Evolutionary conservation across 2,797 vertebrate species (phyloP).

Genomic region (Lates japonicus): DNA sequence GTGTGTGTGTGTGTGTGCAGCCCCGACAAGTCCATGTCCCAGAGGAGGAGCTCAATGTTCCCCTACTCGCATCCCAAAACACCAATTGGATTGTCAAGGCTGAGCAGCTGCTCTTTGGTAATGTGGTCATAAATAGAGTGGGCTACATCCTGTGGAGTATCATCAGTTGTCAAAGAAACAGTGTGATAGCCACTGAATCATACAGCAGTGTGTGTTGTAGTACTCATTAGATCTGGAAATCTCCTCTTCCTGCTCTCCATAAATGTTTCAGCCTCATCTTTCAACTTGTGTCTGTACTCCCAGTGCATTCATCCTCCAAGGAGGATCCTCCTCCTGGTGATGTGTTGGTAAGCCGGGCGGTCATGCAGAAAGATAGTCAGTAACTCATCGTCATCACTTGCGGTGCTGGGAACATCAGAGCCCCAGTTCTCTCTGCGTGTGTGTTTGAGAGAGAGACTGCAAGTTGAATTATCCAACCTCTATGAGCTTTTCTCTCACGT

Average conservation of each 20-base stretch:
- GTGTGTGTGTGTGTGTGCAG: slow-evolving; percentile 27
- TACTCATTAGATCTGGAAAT: slow-evolving; percentile 9
- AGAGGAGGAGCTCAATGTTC: slow-evolving; percentile 55
- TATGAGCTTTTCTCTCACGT: slow-evolving; percentile 52
- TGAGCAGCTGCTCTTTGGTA: slow-evolving; percentile 71
- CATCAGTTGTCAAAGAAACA: slow-evolving; percentile 29
- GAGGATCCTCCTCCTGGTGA: slow-evolving; percentile 37
- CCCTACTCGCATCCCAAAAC: slow-evolving; percentile 60
- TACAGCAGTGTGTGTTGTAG: slow-evolving; percentile 9
- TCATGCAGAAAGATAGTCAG: slow-evolving; percentile 51
- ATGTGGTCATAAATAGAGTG: slow-evolving; percentile 64
- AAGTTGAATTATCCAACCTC: slow-evolving; percentile 40
- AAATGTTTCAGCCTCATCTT: slow-evolving; percentile 54
- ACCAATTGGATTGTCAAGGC: slow-evolving; percentile 58
- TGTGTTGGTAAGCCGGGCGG: slow-evolving; percentile 45
- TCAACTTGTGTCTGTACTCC: slow-evolving; percentile 9
- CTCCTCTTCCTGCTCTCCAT: slow-evolving; percentile 23
- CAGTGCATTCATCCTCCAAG: slow-evolving; percentile 18
- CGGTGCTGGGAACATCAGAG: slow-evolving; percentile 32
- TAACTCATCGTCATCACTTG: slow-evolving; percentile 45
- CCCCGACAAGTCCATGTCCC: slow-evolving; percentile 38
- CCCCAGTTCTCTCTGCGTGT: slow-evolving; percentile 1
- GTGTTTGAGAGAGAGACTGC: not conserved
- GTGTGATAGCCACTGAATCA: slow-evolving; percentile 15
- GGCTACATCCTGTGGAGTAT: slow-evolving; percentile 48